These are phyloP conservation scores for Dipodomys spectabilis DNA, from an alignment of 2,113 vertebrate genomes.

Conservation along the genomic window DNA sequence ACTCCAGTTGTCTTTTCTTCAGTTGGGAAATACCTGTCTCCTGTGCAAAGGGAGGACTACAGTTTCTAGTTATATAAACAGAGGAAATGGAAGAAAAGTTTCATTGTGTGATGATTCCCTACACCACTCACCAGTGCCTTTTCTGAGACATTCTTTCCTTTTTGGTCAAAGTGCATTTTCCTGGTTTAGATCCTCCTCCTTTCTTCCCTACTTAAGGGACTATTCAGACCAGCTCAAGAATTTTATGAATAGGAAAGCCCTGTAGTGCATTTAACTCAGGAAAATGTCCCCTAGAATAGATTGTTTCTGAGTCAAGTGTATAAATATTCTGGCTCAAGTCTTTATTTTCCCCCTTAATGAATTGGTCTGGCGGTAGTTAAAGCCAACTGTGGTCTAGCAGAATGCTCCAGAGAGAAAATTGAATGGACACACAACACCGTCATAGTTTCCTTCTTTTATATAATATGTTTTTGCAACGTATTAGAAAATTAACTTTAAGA, in stretches of 20 bases:
- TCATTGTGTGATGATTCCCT: background rate
- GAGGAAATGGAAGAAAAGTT: slow-evolving; percentile 40
- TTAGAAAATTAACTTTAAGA: slow-evolving; percentile 81
- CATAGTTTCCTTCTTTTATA: slow-evolving; percentile 75
- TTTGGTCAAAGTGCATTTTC: background rate
- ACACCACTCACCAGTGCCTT: background rate
- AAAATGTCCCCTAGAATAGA: slow-evolving; percentile 70
- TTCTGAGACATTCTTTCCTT: background rate
- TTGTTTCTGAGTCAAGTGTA: slow-evolving; percentile 73
- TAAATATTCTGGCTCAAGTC: slow-evolving; percentile 69
- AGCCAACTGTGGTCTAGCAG: slow-evolving; percentile 75
- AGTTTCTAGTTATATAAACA: slow-evolving; percentile 57
- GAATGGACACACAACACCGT: slow-evolving; percentile 75
- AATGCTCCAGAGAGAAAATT: slow-evolving; percentile 71
- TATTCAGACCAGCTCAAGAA: slow-evolving; percentile 34
- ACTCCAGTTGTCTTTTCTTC: background rate
- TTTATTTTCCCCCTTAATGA: slow-evolving; percentile 78
- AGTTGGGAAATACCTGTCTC: background rate
- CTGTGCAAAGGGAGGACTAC: background rate
- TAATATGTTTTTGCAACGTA: slow-evolving; percentile 73
- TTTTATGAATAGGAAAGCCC: slow-evolving; percentile 57
- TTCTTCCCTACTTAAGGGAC: slow-evolving; percentile 51
- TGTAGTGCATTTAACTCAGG: slow-evolving; percentile 56
- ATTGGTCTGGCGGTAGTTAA: slow-evolving; percentile 60
- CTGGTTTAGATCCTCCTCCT: slow-evolving; percentile 5